Evolutionary conservation across 23 tunicate species (phyloP), one percentile per base, ranked within the genome.

Genomic region (Ascidia mentula): DNA sequence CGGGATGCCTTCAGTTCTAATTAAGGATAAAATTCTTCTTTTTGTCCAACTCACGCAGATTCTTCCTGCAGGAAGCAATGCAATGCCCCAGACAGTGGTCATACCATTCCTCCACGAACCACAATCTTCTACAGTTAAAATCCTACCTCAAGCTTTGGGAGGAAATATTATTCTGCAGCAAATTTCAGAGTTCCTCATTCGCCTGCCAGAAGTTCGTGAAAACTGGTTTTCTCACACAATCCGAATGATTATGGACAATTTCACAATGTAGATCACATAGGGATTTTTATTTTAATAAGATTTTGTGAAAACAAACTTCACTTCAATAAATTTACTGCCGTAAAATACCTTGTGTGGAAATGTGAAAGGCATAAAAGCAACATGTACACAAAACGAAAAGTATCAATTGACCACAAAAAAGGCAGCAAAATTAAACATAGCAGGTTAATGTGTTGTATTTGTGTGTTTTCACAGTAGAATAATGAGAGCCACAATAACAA

Each of bases 11-110:
- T 79, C 88, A 30, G 78, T 93, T n/a, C 60, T 82, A 0, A 65
- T 93, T 73, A 93, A 88, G 40, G 92, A 88, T 78, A 85, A 86
- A 53, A 70, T 91, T 9, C 77, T 91, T 1, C 72, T 91, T 34
- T 85, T 91, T 72, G 73, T 91, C 32, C 84, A 78, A 72, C 37
- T 91, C 18, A 77, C 86, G 0, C 89, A 76, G 35, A 72, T 65
- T 37, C 28, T 39, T 13, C 37, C 80, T 3, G n/a, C 45, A 18
- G 34, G 20, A 13, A 45, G 28, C 34, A 22, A 37, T 15, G 75
- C 46, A 15, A 45, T 24, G 7, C 75, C 84, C 36, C 76, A 35
- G 34, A 77, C 73, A 45, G 79, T 86, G 3, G 69, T 72, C 0
- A 46, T 86, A 6, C 90, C 90, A 8, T 40, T 86, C 9, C 37